Evolutionary conservation across 2,888 invertebrate species (phyloP).

Genomic region (Phortica magna): DNA sequence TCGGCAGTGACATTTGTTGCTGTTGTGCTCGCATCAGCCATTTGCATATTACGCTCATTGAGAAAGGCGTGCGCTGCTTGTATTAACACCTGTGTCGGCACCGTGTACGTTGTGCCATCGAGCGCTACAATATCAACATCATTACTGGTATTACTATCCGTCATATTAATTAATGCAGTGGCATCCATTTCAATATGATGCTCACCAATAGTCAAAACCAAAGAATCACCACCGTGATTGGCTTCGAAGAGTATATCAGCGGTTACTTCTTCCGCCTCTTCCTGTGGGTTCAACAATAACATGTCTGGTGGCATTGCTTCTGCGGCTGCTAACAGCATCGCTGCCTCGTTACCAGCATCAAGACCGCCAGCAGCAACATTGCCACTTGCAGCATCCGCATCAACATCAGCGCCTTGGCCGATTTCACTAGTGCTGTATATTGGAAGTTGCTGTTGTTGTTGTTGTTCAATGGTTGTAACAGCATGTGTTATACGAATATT

Average conservation of each 20-base stretch:
- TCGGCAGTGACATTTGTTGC: too few relatives aligned
- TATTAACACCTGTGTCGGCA: not conserved
- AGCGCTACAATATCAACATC: not conserved
- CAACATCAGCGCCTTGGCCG: too few relatives aligned
- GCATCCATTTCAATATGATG: conserved; percentile 2
- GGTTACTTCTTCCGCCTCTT: not conserved
- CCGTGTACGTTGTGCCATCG: conserved; percentile 2
- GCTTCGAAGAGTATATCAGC: not conserved
- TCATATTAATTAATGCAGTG: not conserved
- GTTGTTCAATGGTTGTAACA: conserved; percentile 1
- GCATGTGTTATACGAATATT: too few relatives aligned
- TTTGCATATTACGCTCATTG: not conserved
- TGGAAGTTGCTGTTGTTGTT: not conserved
- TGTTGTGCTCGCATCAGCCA: not conserved
- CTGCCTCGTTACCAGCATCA: too few relatives aligned
- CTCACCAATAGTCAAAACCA: not conserved
- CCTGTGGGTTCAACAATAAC: not conserved
- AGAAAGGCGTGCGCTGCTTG: not conserved
- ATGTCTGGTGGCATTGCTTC: not conserved
- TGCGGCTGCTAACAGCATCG: not conserved
- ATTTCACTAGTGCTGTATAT: not conserved
- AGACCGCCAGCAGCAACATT: too few relatives aligned
- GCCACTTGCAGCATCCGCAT: too few relatives aligned
- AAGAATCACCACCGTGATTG: not conserved
- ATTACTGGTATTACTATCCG: not conserved